phyloP scores from a whole-genome alignment of 2,797 vertebrate species.

The Etheostoma perlongum region DNA sequence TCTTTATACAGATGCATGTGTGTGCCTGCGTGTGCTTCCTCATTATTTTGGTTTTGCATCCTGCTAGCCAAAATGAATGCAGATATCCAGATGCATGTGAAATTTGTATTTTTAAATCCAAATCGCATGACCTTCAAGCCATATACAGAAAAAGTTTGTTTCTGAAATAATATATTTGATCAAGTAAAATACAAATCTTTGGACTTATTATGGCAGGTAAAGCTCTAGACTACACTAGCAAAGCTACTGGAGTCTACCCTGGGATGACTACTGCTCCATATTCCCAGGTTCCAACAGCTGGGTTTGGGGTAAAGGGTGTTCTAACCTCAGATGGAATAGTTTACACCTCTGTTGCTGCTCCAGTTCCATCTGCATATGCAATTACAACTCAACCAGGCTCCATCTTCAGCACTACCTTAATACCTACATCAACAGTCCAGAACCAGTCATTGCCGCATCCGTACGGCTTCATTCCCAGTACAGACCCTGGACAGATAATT shows the following conservation, averaged over 20 bases:
- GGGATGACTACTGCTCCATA: slow-evolving; percentile 89
- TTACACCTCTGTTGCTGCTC: slow-evolving; percentile 94
- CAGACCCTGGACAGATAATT: slow-evolving; percentile 86
- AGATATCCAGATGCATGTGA: slow-evolving; percentile 89
- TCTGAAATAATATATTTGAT: slow-evolving; percentile 65
- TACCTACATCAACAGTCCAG: slow-evolving; percentile 83
- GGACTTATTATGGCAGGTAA: slow-evolving; percentile 94
- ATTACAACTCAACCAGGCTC: slow-evolving; percentile 98
- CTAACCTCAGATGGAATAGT: slow-evolving; percentile 95
- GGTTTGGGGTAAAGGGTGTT: slow-evolving; percentile 89
- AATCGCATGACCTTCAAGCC: slow-evolving; percentile 82
- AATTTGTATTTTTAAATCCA: slow-evolving; percentile 75
- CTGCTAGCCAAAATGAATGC: slow-evolving; percentile 88
- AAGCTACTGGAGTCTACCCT: slow-evolving; percentile 89
- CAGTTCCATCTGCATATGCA: slow-evolving; percentile 93
- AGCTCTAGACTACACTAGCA: slow-evolving; percentile 97
- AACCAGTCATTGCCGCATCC: slow-evolving; percentile 88
- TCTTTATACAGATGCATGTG: slow-evolving; percentile 93
- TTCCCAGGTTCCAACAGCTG: slow-evolving; percentile 89
- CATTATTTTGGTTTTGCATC: slow-evolving; percentile 91
- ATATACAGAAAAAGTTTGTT: slow-evolving; percentile 15
- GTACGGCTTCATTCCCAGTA: slow-evolving; percentile 90
- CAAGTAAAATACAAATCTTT: slow-evolving; percentile 70
- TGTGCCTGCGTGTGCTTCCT: slow-evolving; percentile 95
- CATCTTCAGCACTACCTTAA: slow-evolving; percentile 88